A percentile compares a stretch with the other conserved stretches of the same genome.
Conservation (phyloP, 2,888 invertebrate genomes). For the Scelioninae gen. 1 region DNA sequence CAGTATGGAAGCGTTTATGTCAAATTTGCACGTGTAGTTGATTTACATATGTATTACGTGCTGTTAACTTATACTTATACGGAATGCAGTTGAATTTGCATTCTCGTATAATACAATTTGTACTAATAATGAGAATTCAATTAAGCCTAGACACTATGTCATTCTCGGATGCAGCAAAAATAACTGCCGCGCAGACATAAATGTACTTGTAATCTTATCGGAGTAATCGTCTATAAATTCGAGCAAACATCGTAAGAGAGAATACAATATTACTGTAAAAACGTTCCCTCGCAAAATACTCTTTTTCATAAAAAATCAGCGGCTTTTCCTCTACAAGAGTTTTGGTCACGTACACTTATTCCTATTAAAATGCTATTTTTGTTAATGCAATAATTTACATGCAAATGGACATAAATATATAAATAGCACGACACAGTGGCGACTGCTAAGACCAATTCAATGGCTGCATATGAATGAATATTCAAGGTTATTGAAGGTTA, state of each 20-base stretch:
- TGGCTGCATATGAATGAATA: conserved; percentile 67
- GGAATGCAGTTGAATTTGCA: conserved; percentile 45
- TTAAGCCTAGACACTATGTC: conserved; percentile 31
- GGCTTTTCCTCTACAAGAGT: conserved; percentile 10
- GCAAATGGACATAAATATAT: conserved; percentile 60
- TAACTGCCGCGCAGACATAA: not conserved
- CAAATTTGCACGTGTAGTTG: conserved; percentile 62
- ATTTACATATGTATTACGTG: conserved; percentile 59
- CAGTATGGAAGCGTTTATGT: conserved; percentile 58
- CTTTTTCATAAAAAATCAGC: not conserved
- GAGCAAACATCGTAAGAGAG: not conserved
- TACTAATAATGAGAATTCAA: conserved; percentile 55
- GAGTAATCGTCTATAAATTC: conserved; percentile 10
- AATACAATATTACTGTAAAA: conserved; percentile 1
- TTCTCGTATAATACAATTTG: conserved; percentile 46
- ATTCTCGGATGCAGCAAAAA: conserved; percentile 1
- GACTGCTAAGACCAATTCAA: conserved; percentile 50
- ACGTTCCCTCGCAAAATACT: not conserved
- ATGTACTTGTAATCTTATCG: conserved; percentile 36
- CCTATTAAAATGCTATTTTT: conserved; percentile 44
- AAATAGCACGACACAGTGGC: conserved; percentile 48
- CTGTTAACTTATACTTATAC: conserved; percentile 31
- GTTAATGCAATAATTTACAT: conserved; percentile 61
- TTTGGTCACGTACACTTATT: conserved; percentile 31
- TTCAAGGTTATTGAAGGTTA: conserved; percentile 67